Base-by-base conservation (phyloP, 2,888 invertebrate genomes). In the Sphinx pinastri region DNA sequence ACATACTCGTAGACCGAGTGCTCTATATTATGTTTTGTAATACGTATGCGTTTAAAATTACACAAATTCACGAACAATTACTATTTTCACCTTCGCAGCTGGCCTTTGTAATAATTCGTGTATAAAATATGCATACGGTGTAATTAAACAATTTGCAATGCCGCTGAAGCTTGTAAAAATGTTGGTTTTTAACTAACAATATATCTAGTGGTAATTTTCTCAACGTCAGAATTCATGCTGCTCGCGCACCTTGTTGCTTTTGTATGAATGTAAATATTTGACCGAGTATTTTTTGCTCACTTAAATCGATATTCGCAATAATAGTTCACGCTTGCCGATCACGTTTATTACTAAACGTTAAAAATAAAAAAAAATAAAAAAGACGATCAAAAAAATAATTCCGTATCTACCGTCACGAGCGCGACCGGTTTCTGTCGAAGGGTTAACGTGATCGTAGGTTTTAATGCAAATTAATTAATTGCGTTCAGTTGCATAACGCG, bases 121-220 rank as follows among this genome's bases (percentile, higher is more conserved):
- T 84, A 82, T 84, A 82, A 87, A 88, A 88, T 89, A 87, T 89
- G 87, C 84, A 88, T 88, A 82, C 73, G 77, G 76, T 76, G 79
- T 82, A 86, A 88, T 87, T 84, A 85, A 87, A 88, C 77, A 79
- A 84, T 83, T 85, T 79, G 84, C 87, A 87, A 87, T 84, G 84
- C 67, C 72, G 71, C 67, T 54, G 38, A 60, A 69, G 69, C 51
- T 69, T 69, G 38, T 69, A 76, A 79, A 77, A 75, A 77, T 71
- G 71, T 71, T 69, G 70, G 63, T 63, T 49, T 54, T 71, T 54
- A 38, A 31, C 58, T 58, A 58, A 49, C 52, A 55, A 16, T 16
- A 55, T 55, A 55, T 19, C 49, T 63, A 49, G 55, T 19, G 49
- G 69, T 58, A 54, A 71, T 71, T 69, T 70, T 38, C 49, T 63